Base-by-base conservation (phyloP, 2,888 invertebrate genomes). In the Amiota minor region DNA sequence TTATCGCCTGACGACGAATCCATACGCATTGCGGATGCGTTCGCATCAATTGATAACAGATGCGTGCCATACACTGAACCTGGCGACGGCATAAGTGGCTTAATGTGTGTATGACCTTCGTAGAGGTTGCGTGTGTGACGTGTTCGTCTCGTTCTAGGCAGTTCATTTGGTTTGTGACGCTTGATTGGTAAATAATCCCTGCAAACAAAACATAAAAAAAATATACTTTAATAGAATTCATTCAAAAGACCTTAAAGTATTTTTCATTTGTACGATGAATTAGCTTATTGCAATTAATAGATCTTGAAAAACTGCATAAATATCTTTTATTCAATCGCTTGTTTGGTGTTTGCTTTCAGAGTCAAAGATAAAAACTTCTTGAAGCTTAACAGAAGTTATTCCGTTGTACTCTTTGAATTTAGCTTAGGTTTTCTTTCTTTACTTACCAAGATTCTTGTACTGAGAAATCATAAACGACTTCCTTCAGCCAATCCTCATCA, bases 141-240 rank as follows among this genome's bases (percentile, higher is more conserved):
- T 67, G 89, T 88, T 67, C 86, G 83, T 79, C 84, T 81, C 72
- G 46, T n/a, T 11, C 67, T 50, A 6, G 67, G 67, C 53, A 35
- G 20, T 81, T 92, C 90, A 67, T 89, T 92, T 49, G 92, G 91
- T 90, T 96, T 95, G 90, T 96, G 95, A 83, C 95, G 93, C 90
- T 97, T 98, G 76, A 97, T 95, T 0, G 97, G 97, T 91, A 97
- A 95, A 89, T 97, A 94, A 86, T 97, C 91, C 97, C 97, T 93
- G 70, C 10, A 18, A n/a, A 1, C 16, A 11, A 65, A 14, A 68
- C 1, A n/a, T n/a, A 74, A 61, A 55, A 64, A 53, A 62, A 65
- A 59, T 4, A 20, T 6, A 4, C 4, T 20, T 20, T 4, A 18
- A 11, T 18, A 11, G 18, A 18, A 9, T 14, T 47, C 4, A 35